A percentile compares a stretch with the other conserved stretches of the same genome.
These are phyloP conservation scores for Artemia franciscana DNA, from an alignment of 1,140 invertebrate genomes.

Conservation along the genomic window DNA sequence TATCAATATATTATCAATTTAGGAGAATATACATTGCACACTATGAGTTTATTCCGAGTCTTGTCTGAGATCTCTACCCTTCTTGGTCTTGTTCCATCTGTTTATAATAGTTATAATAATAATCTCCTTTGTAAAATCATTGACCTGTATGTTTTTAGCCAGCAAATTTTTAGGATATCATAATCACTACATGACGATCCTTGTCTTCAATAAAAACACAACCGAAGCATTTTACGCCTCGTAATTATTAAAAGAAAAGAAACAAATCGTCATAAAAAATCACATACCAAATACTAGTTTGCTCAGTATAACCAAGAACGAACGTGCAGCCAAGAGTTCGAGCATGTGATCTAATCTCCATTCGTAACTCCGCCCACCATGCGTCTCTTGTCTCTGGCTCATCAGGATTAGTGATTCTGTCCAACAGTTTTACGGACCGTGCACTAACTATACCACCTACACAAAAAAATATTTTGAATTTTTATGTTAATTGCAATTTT, in stretches of 20 bases:
- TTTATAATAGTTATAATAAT: no score
- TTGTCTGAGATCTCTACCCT: no score
- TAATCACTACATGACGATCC: background rate
- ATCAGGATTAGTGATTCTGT: slow-evolving; percentile 51
- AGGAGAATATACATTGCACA: no score
- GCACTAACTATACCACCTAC: slow-evolving; percentile 61
- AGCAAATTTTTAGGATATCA: background rate
- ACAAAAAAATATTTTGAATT: slow-evolving; percentile 9
- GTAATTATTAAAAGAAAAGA: background rate
- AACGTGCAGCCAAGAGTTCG: slow-evolving; percentile 72
- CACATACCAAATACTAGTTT: slow-evolving; percentile 60
- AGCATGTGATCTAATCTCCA: slow-evolving; percentile 78
- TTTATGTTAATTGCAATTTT: no score
- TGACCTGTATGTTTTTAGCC: background rate
- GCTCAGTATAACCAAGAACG: slow-evolving; percentile 74
- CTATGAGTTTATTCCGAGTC: no score
- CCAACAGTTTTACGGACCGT: slow-evolving; percentile 63
- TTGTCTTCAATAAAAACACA: background rate
- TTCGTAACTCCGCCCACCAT: slow-evolving; percentile 86
- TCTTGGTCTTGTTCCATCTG: no score
- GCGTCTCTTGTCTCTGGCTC: slow-evolving; percentile 70
- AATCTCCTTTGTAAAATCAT: background rate
- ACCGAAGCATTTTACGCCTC: no score
- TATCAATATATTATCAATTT: no score
- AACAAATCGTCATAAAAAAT: background rate